phyloP scores from a whole-genome alignment of 2,888 invertebrate genomes.

The Lithophane leautieri region DNA sequence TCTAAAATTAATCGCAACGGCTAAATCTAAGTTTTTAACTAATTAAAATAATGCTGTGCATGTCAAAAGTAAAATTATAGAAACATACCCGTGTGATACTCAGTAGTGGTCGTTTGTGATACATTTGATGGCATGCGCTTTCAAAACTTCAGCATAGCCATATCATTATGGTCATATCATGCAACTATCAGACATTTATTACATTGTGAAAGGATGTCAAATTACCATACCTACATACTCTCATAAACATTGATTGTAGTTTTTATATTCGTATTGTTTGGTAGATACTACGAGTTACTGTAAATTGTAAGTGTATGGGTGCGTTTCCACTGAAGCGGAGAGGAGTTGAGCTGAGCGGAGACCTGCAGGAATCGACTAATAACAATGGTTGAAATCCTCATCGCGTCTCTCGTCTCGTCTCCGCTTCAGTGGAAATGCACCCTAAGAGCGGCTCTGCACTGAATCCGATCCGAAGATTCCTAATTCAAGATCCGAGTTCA shows the following conservation, averaged over 20 bases:
- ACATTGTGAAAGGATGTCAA: slow-evolving; percentile 27
- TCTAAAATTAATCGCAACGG: not conserved
- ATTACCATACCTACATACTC: slow-evolving; percentile 38
- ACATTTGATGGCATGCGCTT: slow-evolving; percentile 60
- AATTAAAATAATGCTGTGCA: slow-evolving; percentile 65
- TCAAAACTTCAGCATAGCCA: slow-evolving; percentile 47
- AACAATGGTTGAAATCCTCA: too few relatives aligned
- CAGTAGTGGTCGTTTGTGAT: slow-evolving; percentile 43
- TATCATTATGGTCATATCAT: slow-evolving; percentile 39
- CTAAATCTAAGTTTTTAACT: slow-evolving; percentile 31
- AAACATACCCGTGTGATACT: slow-evolving; percentile 46
- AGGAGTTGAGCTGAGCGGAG: too few relatives aligned
- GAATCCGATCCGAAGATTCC: too few relatives aligned
- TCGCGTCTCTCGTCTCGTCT: too few relatives aligned
- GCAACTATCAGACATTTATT: slow-evolving; percentile 33
- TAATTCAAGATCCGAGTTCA: not conserved
- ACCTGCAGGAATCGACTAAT: too few relatives aligned
- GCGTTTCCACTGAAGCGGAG: too few relatives aligned
- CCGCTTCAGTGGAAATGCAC: too few relatives aligned
- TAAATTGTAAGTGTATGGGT: not conserved
- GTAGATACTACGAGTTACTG: slow-evolving; percentile 43
- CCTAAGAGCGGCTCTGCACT: not conserved
- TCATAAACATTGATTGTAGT: slow-evolving; percentile 48
- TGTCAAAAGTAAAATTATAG: slow-evolving; percentile 64
- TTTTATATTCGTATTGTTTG: slow-evolving; percentile 16